Evolutionary conservation across 2,797 vertebrate species (phyloP).

Genomic region (Chaenodraco wilsoni): DNA sequence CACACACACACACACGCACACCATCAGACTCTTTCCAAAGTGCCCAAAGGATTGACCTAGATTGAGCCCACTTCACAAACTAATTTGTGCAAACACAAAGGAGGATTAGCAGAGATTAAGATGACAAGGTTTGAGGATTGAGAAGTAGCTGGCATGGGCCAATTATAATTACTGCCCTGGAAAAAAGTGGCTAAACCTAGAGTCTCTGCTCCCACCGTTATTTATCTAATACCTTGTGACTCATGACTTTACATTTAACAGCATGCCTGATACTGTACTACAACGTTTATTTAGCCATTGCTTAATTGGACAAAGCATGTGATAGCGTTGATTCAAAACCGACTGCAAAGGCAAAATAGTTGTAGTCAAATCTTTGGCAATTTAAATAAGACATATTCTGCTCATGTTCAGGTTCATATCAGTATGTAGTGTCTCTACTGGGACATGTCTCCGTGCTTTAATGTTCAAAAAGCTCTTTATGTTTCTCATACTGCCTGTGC

Average conservation of each 20-base stretch:
- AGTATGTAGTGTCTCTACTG: too few species aligned
- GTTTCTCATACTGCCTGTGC: too few species aligned
- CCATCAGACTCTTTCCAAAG: constrained; percentile 58
- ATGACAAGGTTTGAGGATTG: constrained; percentile 79
- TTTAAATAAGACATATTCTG: too few species aligned
- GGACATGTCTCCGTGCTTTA: too few species aligned
- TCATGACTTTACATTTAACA: constrained; percentile 22
- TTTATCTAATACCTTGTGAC: constrained; percentile 38
- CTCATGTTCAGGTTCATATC: too few species aligned
- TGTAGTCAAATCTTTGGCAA: too few species aligned
- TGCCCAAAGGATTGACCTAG: constrained; percentile 79
- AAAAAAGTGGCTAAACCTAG: constrained; percentile 66
- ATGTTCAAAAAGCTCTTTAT: too few species aligned
- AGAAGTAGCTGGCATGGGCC: constrained; percentile 75
- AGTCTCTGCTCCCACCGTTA: constrained; percentile 44
- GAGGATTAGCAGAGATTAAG: constrained; percentile 83
- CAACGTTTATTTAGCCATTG: background rate
- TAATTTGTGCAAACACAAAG: constrained; percentile 81
- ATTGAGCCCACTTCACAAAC: constrained; percentile 80
- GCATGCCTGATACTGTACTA: constrained; percentile 4
- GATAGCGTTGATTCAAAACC: background rate
- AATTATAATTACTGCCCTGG: constrained; percentile 80
- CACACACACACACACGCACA: constrained; percentile 14
- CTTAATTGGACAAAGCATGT: background rate
- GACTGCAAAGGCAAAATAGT: background rate